These are phyloP conservation scores for Hoplias malabaricus DNA, from an alignment of 2,113 vertebrate species.

Conservation along the genomic window DNA sequence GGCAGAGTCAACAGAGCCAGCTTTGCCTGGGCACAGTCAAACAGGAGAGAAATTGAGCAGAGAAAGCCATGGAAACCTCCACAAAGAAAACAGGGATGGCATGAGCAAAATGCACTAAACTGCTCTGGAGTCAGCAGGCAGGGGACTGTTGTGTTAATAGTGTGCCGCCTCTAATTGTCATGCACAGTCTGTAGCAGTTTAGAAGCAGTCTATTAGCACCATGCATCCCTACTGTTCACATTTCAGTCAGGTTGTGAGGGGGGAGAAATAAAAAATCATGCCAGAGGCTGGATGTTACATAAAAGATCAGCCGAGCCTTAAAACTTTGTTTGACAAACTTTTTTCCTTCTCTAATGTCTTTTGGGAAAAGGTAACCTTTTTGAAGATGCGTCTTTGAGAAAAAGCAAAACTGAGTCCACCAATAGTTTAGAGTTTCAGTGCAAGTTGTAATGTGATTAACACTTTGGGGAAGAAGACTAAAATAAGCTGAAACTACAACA, in stretches of 20 bases:
- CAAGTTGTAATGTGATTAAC: neutral
- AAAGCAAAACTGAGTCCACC: neutral
- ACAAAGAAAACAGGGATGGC: constrained; percentile 46
- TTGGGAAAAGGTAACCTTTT: constrained; percentile 24
- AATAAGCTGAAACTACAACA: neutral
- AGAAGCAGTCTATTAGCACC: constrained; percentile 62
- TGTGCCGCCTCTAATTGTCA: constrained; percentile 59
- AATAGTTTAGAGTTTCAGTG: neutral
- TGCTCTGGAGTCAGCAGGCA: constrained; percentile 60
- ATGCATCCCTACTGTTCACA: constrained; percentile 55
- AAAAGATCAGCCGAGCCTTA: constrained; percentile 61
- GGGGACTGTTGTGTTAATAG: constrained; percentile 64
- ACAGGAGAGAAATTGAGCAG: constrained; percentile 53
- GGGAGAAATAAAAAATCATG: constrained; percentile 43
- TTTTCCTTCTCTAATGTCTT: constrained; percentile 51
- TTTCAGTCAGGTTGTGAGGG: constrained; percentile 53
- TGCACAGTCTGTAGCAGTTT: constrained; percentile 49
- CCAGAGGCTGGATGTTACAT: constrained; percentile 60
- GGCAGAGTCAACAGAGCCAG: constrained; percentile 36
- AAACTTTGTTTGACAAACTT: constrained; percentile 55
- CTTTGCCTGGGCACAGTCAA: neutral
- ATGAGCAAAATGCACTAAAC: constrained; percentile 60
- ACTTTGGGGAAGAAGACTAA: neutral
- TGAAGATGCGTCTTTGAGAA: neutral
- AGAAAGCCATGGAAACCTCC: constrained; percentile 47